Conservation (phyloP, 2,888 invertebrate species). For the Sarcophaga subvicina region DNA sequence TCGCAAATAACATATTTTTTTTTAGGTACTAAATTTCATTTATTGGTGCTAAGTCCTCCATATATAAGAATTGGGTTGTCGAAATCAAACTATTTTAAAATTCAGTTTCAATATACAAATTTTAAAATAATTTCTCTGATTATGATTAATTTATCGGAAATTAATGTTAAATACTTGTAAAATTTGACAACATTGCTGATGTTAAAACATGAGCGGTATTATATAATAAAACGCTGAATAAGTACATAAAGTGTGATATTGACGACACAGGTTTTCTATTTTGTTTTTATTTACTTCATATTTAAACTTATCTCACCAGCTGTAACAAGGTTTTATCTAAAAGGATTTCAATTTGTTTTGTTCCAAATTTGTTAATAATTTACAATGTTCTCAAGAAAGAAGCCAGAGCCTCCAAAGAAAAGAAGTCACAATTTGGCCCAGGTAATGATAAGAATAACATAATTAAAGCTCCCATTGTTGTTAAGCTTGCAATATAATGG, state of each 20-base stretch:
- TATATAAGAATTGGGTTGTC: no score
- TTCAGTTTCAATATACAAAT: no score
- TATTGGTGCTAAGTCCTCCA: no score
- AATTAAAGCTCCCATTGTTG: not conserved
- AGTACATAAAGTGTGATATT: not conserved
- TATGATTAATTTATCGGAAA: no score
- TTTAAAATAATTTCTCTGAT: no score
- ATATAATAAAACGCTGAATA: no score
- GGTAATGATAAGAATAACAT: constrained; percentile 70
- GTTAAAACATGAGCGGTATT: no score
- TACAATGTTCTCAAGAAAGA: constrained; percentile 79
- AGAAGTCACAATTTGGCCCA: constrained; percentile 79
- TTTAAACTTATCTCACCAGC: constrained; percentile 11
- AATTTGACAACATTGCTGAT: no score
- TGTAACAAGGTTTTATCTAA: not conserved
- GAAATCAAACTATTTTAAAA: no score
- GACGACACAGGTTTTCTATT: not conserved
- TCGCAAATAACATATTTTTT: no score
- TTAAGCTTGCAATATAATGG: not conserved
- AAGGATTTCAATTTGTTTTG: not conserved
- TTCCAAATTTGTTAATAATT: not conserved
- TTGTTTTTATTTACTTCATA: not conserved
- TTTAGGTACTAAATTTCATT: no score
- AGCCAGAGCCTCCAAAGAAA: constrained; percentile 76
- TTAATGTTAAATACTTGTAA: no score